Evolutionary conservation across 1,140 invertebrate genomes (phyloP), one percentile per base, ranked within the genome.

Genomic region (Sarcophaga peregrina): DNA sequence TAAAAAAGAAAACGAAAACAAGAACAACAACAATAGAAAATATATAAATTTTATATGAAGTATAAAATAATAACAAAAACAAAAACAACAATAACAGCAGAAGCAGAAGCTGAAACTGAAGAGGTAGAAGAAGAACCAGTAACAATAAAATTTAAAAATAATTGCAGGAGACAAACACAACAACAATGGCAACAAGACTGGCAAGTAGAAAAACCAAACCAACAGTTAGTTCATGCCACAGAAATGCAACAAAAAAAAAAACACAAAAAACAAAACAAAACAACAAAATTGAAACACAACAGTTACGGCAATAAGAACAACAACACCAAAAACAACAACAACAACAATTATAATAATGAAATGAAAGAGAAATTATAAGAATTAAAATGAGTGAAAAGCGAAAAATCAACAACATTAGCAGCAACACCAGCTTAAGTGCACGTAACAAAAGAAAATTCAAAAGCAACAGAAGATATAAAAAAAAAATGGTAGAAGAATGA

Each of bases 341-440:
- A 78, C 75, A 50, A 78, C 75, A 47, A 78, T 47, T 8, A 45
- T 25, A 72, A 25, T 20, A 17, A 25, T 20, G 62, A 25, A 52
- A 50, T 48, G 48, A 78, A 78, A 52, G n/a, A 47, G 54, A 45
- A 72, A 81, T 62, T 81, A 81, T 46, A 81, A 62, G 80, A 81
- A 72, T 81, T 68, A 81, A 72, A 81, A 62, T 68, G 80, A 81
- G 9, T 68, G 80, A 81, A 72, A 81, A 47, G 46, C 54, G 80
- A 72, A 62, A 81, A 62, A 62, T 72, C 80, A 81, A 81, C 80
- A 81, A 58, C 54, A 81, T 78, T 78, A 78, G 75, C 20, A 78
- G 17, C n/a, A 52, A 50, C 74, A 78, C 47, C 47, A 78, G 75
- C 46, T 78, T 78, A 46, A 37, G 48, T 81, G 47, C 13, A 58